Percentiles rank a stretch among this genome's conserved stretches.
These are phyloP conservation scores for Ochlodes sylvanus DNA, from an alignment of 2,888 invertebrate species.

Conservation along the genomic window DNA sequence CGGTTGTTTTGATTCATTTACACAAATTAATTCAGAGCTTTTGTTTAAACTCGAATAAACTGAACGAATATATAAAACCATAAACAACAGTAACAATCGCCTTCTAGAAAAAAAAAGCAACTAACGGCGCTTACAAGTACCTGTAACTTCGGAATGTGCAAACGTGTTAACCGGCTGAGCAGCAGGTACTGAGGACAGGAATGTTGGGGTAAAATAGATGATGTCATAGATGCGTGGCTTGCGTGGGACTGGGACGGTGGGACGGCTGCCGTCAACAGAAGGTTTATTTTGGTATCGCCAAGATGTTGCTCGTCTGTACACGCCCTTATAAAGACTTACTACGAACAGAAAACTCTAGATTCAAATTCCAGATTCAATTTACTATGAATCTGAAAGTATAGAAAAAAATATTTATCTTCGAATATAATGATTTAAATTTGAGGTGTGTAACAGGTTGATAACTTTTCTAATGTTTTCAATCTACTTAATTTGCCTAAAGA, in stretches of 20 bases:
- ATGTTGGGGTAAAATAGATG: too few relatives aligned
- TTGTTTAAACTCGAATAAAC: slow-evolving; percentile 23
- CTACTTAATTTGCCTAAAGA: too few relatives aligned
- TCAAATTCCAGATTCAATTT: neutral
- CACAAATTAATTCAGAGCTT: slow-evolving; percentile 10
- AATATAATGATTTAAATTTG: neutral
- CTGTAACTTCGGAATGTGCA: too few relatives aligned
- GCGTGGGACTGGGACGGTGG: too few relatives aligned
- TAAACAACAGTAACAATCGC: slow-evolving; percentile 4
- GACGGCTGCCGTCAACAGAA: neutral
- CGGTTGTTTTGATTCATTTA: slow-evolving; percentile 38
- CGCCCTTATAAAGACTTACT: neutral
- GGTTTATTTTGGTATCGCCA: neutral
- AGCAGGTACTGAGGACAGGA: too few relatives aligned
- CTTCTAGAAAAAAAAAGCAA: neutral
- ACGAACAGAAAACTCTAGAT: neutral
- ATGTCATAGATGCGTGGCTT: too few relatives aligned
- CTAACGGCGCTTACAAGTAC: too few relatives aligned
- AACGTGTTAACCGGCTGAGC: too few relatives aligned
- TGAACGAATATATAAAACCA: slow-evolving; percentile 8
- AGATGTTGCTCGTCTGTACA: neutral
- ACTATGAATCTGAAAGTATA: neutral
- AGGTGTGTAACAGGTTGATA: neutral
- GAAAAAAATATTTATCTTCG: neutral
- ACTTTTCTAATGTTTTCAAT: neutral